Evolutionary conservation across 2,888 invertebrate genomes (phyloP).

Genomic region (Lamellibrachia satsuma): DNA sequence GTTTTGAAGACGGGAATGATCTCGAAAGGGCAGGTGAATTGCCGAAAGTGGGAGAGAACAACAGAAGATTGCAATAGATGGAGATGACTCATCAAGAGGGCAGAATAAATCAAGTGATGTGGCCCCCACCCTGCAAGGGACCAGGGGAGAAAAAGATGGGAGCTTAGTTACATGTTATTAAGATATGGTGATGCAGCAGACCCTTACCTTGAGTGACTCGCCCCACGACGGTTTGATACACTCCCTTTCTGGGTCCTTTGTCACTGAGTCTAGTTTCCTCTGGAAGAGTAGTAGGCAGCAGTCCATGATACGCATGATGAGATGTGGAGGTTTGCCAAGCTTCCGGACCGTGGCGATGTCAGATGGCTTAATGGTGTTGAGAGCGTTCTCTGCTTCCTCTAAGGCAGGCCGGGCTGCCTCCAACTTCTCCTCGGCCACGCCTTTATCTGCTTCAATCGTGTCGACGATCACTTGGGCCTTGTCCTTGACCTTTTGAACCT

Average conservation of each 20-base stretch:
- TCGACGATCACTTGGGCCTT: slow-evolving; percentile 66
- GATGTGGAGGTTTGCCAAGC: slow-evolving; percentile 65
- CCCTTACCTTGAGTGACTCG: slow-evolving; percentile 61
- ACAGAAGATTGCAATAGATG: too few species aligned
- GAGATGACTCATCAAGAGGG: too few species aligned
- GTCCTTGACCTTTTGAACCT: slow-evolving; percentile 67
- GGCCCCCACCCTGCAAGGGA: too few species aligned
- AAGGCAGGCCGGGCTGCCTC: slow-evolving; percentile 64
- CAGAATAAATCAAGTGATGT: too few species aligned
- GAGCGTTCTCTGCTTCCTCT: slow-evolving; percentile 65
- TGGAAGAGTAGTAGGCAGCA: slow-evolving; percentile 64
- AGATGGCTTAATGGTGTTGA: slow-evolving; percentile 68
- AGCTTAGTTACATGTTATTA: not conserved
- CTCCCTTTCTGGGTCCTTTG: slow-evolving; percentile 58
- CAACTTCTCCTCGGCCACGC: slow-evolving; percentile 61
- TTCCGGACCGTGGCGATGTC: slow-evolving; percentile 65
- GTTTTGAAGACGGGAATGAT: too few species aligned
- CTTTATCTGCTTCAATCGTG: slow-evolving; percentile 59
- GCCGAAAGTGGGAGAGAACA: too few species aligned
- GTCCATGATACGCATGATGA: slow-evolving; percentile 67
- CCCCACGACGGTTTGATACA: slow-evolving; percentile 64
- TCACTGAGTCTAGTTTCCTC: slow-evolving; percentile 51
- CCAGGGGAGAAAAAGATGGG: too few species aligned
- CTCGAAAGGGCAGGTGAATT: too few species aligned
- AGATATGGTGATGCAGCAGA: not conserved